phyloP scores from a whole-genome alignment of 2,113 vertebrate genomes.

The Potamarius usumacintae region DNA sequence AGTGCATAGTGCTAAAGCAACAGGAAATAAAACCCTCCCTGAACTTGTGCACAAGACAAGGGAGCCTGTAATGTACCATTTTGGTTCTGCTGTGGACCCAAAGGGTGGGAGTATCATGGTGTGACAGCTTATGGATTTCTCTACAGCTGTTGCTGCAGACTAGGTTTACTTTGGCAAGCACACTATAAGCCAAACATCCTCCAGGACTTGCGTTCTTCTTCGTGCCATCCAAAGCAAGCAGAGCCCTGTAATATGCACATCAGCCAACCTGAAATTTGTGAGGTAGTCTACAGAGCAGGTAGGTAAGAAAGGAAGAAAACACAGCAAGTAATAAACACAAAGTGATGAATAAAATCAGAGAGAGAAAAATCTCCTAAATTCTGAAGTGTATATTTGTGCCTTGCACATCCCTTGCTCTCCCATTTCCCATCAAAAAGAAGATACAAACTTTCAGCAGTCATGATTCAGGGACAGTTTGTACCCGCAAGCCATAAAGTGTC shows the following conservation, averaged over 20 bases:
- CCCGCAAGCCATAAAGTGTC: background rate
- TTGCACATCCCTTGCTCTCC: background rate
- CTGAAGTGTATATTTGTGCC: background rate
- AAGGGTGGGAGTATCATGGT: slow-evolving; percentile 1
- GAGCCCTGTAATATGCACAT: slow-evolving; percentile 27
- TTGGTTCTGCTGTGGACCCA: background rate
- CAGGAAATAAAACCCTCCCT: slow-evolving; percentile 19
- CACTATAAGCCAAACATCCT: slow-evolving; percentile 55
- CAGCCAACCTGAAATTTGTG: slow-evolving; percentile 36
- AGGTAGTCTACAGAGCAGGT: slow-evolving; percentile 3
- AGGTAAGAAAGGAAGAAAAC: slow-evolving; percentile 3
- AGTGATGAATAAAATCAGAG: background rate
- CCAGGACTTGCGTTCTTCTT: slow-evolving; percentile 37
- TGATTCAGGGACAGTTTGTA: background rate
- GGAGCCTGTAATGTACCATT: slow-evolving; percentile 32
- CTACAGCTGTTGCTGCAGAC: slow-evolving; percentile 44
- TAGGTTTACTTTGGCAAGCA: slow-evolving; percentile 51
- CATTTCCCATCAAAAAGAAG: background rate
- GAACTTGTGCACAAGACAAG: background rate
- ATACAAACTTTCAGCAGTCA: background rate
- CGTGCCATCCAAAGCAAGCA: slow-evolving; percentile 51
- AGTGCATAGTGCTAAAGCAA: background rate
- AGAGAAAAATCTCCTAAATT: background rate
- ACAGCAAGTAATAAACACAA: background rate
- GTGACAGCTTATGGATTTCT: slow-evolving; percentile 44